Evolutionary conservation across 2,888 invertebrate species (phyloP).

Genomic region (Ellobium chinense): DNA sequence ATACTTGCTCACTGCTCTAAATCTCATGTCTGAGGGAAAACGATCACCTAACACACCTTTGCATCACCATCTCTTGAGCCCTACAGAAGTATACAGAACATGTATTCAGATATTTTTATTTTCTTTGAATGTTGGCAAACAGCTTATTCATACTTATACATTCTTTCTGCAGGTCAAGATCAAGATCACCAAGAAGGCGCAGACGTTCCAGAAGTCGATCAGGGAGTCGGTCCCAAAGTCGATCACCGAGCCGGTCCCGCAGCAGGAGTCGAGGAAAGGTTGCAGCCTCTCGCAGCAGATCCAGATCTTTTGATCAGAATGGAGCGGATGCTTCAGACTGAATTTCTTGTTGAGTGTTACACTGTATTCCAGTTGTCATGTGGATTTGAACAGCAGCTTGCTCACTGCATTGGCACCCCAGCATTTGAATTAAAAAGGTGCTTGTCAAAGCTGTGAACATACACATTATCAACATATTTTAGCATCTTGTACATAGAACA

Average conservation of each 20-base stretch:
- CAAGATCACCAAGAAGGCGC: conserved; percentile 47
- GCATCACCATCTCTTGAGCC: no score
- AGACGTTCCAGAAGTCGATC: conserved; percentile 46
- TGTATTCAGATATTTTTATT: no score
- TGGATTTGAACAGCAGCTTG: conserved; percentile 7
- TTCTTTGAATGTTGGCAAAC: not conserved
- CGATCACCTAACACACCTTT: no score
- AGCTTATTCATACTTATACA: not conserved
- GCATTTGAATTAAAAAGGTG: conserved; percentile 33
- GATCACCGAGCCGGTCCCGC: conserved; percentile 52
- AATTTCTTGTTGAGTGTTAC: conserved; percentile 13
- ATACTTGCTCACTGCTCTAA: no score
- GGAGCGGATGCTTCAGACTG: conserved; percentile 46
- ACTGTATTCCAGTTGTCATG: not conserved
- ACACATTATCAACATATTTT: conserved; percentile 8
- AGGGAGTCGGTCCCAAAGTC: conserved; percentile 51
- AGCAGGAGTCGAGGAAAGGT: conserved; percentile 60
- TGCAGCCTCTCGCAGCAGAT: conserved; percentile 44
- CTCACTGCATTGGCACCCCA: conserved; percentile 6
- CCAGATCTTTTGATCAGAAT: conserved; percentile 46
- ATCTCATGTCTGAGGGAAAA: no score
- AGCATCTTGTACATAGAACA: conserved; percentile 22
- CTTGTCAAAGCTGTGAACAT: conserved; percentile 34
- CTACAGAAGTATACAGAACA: no score
- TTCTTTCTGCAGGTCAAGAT: conserved; percentile 37